Percentiles rank a stretch among this genome's conserved stretches.
Conservation (phyloP, 1,140 invertebrate species). For the Anadara kagoshimensis region DNA sequence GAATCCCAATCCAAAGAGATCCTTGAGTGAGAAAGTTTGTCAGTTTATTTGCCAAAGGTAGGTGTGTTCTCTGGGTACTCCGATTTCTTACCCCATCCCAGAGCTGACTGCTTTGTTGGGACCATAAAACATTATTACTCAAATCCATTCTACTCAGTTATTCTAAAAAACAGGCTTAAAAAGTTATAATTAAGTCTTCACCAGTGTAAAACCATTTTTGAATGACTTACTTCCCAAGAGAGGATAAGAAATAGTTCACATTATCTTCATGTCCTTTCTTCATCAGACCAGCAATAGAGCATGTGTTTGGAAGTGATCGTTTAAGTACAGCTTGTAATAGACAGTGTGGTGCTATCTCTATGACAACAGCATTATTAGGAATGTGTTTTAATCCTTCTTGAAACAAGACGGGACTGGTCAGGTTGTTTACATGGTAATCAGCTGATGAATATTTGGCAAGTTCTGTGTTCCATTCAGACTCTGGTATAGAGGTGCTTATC, state of each 20-base stretch:
- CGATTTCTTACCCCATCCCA: no score
- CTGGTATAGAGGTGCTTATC: slow-evolving; percentile 94
- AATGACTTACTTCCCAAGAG: slow-evolving; percentile 82
- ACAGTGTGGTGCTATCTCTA: slow-evolving; percentile 95
- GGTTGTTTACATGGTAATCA: slow-evolving; percentile 96
- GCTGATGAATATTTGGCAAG: slow-evolving; percentile 88
- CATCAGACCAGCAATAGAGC: slow-evolving; percentile 84
- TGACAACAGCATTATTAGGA: slow-evolving; percentile 89
- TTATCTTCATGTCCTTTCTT: slow-evolving; percentile 83
- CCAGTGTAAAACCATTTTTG: not conserved
- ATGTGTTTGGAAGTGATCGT: slow-evolving; percentile 78
- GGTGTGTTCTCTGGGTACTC: no score
- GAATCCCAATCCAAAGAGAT: no score
- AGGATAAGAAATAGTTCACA: slow-evolving; percentile 80
- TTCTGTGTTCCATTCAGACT: slow-evolving; percentile 84
- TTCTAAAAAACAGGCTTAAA: no score
- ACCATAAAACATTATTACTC: no score
- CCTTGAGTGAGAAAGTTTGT: no score
- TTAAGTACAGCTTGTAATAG: slow-evolving; percentile 91
- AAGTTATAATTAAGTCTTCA: no score
- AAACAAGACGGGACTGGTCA: slow-evolving; percentile 88
- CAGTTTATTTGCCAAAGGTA: no score
- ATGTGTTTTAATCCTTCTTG: slow-evolving; percentile 88
- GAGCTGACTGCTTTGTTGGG: no score
- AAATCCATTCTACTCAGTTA: no score